A percentile compares a stretch with the other conserved stretches of the same genome.
phyloP scores from a whole-genome alignment of 2,888 invertebrate genomes.

The Brachypalpus laphriformis region DNA sequence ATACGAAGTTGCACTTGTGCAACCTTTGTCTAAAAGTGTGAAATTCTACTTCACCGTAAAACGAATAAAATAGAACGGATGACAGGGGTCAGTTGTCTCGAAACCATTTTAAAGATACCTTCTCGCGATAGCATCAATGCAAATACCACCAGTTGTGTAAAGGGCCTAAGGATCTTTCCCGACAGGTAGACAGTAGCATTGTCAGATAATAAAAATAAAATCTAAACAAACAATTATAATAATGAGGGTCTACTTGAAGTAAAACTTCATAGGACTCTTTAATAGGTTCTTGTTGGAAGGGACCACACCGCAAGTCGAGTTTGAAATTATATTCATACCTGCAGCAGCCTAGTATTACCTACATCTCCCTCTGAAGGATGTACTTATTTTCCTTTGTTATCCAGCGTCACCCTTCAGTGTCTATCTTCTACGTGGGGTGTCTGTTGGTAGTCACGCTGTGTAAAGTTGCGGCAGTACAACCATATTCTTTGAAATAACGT shows the following conservation, averaged over 20 bases:
- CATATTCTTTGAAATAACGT: background rate
- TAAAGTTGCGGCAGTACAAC: background rate
- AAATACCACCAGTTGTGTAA: conserved; percentile 15
- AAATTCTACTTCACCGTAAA: conserved; percentile 9
- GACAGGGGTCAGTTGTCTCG: conserved; percentile 1
- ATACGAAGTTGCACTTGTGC: background rate
- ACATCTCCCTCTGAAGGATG: background rate
- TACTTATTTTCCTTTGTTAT: background rate
- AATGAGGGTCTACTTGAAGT: conserved; percentile 7
- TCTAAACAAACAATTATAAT: conserved; percentile 2
- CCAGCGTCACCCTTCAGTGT: background rate
- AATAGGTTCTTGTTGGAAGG: background rate
- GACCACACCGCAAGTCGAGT: conserved; percentile 26
- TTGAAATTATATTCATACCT: background rate
- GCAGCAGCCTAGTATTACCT: background rate
- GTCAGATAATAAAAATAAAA: conserved; percentile 5
- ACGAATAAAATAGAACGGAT: conserved; percentile 20
- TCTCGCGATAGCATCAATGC: background rate
- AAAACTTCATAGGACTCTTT: no score
- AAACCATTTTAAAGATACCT: conserved; percentile 8
- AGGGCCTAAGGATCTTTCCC: background rate
- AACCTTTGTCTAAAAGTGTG: background rate
- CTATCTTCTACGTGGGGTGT: background rate
- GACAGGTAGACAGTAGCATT: conserved; percentile 26
- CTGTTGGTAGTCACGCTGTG: background rate